Percentiles rank a stretch among this genome's conserved stretches.
Evolutionary conservation across 2,113 vertebrate species (phyloP).

Genomic region (Cariama cristata): DNA sequence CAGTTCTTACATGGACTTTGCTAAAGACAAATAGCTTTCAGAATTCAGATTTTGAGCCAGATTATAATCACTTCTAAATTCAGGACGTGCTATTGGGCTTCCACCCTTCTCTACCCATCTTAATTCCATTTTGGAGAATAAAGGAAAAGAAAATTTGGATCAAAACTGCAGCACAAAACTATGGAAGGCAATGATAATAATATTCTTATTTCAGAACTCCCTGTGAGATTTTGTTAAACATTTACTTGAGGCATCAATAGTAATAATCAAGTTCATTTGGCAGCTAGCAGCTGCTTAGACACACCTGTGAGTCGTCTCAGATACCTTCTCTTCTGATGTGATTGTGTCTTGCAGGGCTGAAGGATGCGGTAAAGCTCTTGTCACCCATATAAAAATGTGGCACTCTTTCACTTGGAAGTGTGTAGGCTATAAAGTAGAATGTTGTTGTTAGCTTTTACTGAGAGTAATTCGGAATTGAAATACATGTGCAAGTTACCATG

Average conservation of each 20-base stretch:
- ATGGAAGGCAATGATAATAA: neutral
- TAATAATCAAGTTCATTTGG: slow-evolving; percentile 30
- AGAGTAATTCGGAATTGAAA: neutral
- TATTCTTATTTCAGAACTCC: slow-evolving; percentile 5
- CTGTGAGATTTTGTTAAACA: neutral
- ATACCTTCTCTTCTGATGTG: neutral
- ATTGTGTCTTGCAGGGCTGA: neutral
- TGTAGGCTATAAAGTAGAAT: neutral
- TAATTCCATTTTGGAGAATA: slow-evolving; percentile 48
- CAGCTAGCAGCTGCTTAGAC: neutral
- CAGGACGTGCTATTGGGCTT: neutral
- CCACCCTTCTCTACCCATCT: neutral
- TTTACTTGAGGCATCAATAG: slow-evolving; percentile 17
- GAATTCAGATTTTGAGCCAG: neutral
- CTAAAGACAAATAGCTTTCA: neutral
- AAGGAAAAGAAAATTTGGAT: slow-evolving; percentile 33
- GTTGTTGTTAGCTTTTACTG: neutral
- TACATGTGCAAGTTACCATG: neutral
- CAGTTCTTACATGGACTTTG: neutral
- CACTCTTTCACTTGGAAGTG: neutral
- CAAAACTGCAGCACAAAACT: slow-evolving; percentile 14
- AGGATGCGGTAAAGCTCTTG: neutral
- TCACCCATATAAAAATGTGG: neutral
- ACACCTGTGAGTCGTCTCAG: neutral
- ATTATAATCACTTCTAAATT: neutral